These are phyloP conservation scores for Archocentrus centrarchus DNA, from an alignment of 2,113 vertebrate species.

Conservation along the genomic window DNA sequence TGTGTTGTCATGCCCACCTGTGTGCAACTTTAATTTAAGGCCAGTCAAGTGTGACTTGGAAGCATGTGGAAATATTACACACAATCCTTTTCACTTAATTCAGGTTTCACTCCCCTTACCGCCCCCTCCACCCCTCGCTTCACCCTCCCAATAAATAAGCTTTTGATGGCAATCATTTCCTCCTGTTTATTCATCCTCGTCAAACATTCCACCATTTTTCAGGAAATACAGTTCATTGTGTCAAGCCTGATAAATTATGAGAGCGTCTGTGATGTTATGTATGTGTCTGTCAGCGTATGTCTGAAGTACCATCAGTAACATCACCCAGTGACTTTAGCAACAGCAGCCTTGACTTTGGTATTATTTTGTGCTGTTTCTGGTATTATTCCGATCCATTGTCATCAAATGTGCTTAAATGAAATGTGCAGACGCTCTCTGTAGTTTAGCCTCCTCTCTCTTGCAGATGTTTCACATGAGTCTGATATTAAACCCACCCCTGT, in stretches of 20 bases:
- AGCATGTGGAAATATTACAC: constrained; percentile 67
- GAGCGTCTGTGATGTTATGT: constrained; percentile 1
- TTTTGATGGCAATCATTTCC: constrained; percentile 52
- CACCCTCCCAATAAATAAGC: constrained; percentile 56
- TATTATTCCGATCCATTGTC: constrained; percentile 53
- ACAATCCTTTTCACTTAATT: constrained; percentile 51
- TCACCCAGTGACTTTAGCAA: constrained; percentile 17
- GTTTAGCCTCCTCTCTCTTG: constrained; percentile 17
- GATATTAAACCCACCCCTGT: constrained; percentile 39
- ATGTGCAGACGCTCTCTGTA: constrained; percentile 27
- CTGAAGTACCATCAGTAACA: constrained; percentile 6
- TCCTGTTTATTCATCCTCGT: constrained; percentile 57
- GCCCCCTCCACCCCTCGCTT: neutral
- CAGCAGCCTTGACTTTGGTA: constrained; percentile 9
- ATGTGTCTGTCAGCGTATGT: constrained; percentile 8
- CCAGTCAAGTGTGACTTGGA: constrained; percentile 61
- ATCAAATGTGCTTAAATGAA: constrained; percentile 61
- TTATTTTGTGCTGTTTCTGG: constrained; percentile 51
- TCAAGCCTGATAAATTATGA: constrained; percentile 38
- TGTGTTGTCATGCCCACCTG: constrained; percentile 16
- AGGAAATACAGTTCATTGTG: constrained; percentile 30
- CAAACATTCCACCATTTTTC: constrained; percentile 44
- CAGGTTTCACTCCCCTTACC: constrained; percentile 12
- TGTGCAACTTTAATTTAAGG: constrained; percentile 62
- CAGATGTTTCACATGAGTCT: neutral